These are phyloP conservation scores for Heteractis magnifica DNA, from an alignment of 92 coral and sea anemone genomes.

Conservation along the genomic window DNA sequence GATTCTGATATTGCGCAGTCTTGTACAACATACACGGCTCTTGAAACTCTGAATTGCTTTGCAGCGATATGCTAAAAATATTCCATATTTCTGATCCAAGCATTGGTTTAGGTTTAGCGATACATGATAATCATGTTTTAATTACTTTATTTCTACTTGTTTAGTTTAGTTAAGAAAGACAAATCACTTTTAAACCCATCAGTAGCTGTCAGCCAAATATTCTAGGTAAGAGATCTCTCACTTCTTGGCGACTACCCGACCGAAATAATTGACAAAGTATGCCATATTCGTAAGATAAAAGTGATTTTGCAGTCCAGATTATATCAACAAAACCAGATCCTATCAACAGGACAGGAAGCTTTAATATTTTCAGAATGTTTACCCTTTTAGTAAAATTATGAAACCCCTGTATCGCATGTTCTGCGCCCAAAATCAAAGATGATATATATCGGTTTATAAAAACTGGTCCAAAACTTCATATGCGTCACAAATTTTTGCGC, in stretches of 20 bases:
- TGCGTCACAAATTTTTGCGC: not conserved
- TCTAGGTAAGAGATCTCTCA: not conserved
- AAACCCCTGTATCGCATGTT: not conserved
- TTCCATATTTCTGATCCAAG: not conserved
- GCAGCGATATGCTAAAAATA: not conserved
- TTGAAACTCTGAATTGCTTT: not conserved
- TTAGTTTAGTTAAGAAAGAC: not conserved
- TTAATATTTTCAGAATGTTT: not conserved
- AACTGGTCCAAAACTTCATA: not conserved
- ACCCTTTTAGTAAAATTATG: not conserved
- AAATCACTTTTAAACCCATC: not conserved
- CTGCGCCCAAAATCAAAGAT: not conserved
- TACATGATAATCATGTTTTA: not conserved
- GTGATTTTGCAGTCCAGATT: not conserved
- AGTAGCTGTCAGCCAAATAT: not conserved
- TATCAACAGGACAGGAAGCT: not conserved
- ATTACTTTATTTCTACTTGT: not conserved
- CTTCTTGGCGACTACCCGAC: conserved; percentile 3
- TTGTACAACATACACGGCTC: not conserved
- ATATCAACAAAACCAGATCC: conserved; percentile 12
- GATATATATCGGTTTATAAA: not conserved
- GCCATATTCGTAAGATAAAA: not conserved
- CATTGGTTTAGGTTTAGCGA: not conserved
- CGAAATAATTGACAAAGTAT: not conserved
- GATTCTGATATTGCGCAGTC: not conserved